Evolutionary conservation across 2,888 invertebrate species (phyloP).

Genomic region (Thecophora atra): DNA sequence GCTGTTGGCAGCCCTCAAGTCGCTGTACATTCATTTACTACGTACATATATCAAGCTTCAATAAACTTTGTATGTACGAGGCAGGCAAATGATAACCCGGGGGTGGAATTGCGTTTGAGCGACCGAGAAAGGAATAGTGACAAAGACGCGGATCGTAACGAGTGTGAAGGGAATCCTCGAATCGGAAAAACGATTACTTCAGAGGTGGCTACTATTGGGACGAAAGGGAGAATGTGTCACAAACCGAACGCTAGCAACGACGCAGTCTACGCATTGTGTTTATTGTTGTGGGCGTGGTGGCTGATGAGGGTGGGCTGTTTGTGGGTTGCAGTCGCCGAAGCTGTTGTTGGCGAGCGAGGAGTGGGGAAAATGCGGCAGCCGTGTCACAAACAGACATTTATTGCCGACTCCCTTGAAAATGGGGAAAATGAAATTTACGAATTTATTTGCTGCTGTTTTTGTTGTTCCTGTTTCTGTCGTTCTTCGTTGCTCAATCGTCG

Average conservation of each 20-base stretch:
- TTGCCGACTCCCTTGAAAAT: conserved; percentile 28
- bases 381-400: conserved; percentile 38
- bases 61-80: too few relatives aligned
- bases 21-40: too few relatives aligned
- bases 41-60: too few relatives aligned
- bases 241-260: not conserved
- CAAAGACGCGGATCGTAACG: too few relatives aligned
- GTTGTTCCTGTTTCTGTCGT: conserved; percentile 21
- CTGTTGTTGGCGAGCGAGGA: conserved; percentile 9
- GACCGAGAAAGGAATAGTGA: not conserved
- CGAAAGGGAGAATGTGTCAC: not conserved
- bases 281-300: not conserved
- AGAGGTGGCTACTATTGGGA: not conserved
- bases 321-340: not conserved
- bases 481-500: not conserved
- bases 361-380: conserved; percentile 22
- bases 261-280: too few relatives aligned
- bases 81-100: too few relatives aligned
- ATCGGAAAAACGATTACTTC: not conserved
- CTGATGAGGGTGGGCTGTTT: conserved; percentile 2
- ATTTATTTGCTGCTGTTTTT: conserved; percentile 18
- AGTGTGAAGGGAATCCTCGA: not conserved
- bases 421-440: conserved; percentile 25
- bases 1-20: conserved; percentile 22
- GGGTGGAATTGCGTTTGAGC: too few relatives aligned